These are phyloP conservation scores for Pararge aegeria DNA, from an alignment of 1,140 invertebrate species.

Conservation along the genomic window DNA sequence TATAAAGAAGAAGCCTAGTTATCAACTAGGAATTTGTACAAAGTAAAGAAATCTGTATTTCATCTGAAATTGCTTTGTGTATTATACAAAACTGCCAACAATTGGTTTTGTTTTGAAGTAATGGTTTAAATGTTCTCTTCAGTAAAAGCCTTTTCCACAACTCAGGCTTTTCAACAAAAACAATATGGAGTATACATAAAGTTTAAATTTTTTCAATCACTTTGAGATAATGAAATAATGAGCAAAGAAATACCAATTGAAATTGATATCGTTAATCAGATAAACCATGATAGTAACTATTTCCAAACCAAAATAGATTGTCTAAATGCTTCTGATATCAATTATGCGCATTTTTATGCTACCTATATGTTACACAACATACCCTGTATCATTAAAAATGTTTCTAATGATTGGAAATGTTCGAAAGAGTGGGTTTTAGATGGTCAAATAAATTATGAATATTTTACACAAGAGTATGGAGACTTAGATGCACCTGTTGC, in stretches of 20 bases:
- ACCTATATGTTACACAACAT: constrained; percentile 82
- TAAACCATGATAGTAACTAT: constrained; percentile 1
- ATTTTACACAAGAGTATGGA: constrained; percentile 81
- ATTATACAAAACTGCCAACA: no score
- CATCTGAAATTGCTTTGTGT: no score
- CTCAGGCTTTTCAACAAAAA: no score
- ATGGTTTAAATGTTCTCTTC: no score
- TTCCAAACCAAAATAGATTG: constrained; percentile 18
- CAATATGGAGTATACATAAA: no score
- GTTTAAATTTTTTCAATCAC: background rate
- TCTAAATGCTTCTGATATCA: constrained; percentile 32
- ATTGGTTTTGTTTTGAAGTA: no score
- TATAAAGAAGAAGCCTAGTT: no score
- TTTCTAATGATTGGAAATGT: constrained; percentile 83
- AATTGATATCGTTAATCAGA: constrained; percentile 1
- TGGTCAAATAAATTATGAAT: constrained; percentile 82
- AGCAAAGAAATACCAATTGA: constrained; percentile 6
- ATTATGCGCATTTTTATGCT: constrained; percentile 80
- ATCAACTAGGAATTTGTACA: no score
- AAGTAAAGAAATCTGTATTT: no score
- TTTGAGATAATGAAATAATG: background rate
- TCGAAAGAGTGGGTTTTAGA: constrained; percentile 80
- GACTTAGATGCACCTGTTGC: constrained; percentile 85
- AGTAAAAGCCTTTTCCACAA: no score
- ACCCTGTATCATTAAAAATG: constrained; percentile 84